phyloP scores from a whole-genome alignment of 2,113 vertebrate genomes.

The Oryctolagus cuniculus region DNA sequence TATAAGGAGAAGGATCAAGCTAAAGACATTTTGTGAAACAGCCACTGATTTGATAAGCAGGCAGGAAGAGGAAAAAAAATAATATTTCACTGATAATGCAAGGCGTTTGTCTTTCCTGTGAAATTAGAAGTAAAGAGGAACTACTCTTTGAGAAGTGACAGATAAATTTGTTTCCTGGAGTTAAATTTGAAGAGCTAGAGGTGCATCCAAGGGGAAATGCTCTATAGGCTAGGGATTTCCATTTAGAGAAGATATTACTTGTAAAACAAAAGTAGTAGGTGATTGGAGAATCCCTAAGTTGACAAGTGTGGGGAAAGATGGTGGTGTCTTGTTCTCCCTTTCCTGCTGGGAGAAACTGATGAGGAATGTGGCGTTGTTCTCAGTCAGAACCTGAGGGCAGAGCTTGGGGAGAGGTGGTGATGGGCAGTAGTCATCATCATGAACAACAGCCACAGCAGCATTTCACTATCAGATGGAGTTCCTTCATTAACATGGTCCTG shows the following conservation, averaged over 20 bases:
- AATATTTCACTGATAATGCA: background rate
- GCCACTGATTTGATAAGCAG: background rate
- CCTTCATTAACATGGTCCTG: background rate
- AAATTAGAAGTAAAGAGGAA: conserved; percentile 46
- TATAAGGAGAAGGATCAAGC: background rate
- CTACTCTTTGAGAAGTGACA: background rate
- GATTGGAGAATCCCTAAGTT: background rate
- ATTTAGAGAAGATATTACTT: conserved; percentile 21
- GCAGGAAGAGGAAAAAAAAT: conserved; percentile 35
- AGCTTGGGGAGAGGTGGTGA: background rate
- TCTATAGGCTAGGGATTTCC: background rate
- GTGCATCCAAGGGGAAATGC: background rate
- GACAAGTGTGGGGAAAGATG: background rate
- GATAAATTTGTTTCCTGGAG: background rate
- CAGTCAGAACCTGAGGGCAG: background rate
- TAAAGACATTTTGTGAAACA: conserved; percentile 3
- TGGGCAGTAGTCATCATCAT: background rate
- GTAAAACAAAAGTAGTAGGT: conserved; percentile 38
- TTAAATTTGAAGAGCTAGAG: conserved; percentile 31
- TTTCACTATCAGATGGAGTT: background rate
- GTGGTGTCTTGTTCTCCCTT: background rate
- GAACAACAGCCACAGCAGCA: background rate
- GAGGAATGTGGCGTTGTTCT: background rate
- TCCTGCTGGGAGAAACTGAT: background rate
- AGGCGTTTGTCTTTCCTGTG: background rate